phyloP scores from a whole-genome alignment of 2,888 invertebrate genomes.

The Eubasilissa splendida region DNA sequence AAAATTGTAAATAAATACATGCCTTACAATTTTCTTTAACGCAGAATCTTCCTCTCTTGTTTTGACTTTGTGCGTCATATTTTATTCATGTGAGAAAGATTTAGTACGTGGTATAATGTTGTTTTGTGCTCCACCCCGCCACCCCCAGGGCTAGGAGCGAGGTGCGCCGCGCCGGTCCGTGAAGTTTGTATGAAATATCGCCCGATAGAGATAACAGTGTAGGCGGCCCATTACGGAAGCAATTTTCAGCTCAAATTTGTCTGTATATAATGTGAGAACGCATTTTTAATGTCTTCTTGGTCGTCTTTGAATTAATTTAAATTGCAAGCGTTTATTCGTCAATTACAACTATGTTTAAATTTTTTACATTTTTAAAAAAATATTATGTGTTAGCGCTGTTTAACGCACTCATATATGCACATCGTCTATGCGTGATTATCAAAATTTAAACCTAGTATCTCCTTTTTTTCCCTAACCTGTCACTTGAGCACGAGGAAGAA shows the following conservation, averaged over 20 bases:
- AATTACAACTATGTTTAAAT: too few relatives aligned
- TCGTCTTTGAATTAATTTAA: too few relatives aligned
- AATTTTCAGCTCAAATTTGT: slow-evolving; percentile 34
- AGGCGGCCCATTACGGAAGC: slow-evolving; percentile 36
- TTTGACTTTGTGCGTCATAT: slow-evolving; percentile 51
- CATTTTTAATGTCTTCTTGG: background rate
- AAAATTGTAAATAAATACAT: too few relatives aligned
- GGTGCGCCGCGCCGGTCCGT: background rate
- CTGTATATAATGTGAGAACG: slow-evolving; percentile 11
- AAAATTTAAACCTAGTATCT: too few relatives aligned
- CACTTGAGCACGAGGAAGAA: too few relatives aligned
- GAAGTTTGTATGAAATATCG: slow-evolving; percentile 52
- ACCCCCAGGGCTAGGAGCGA: background rate
- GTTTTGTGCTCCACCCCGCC: slow-evolving; percentile 18
- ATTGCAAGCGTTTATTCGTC: too few relatives aligned
- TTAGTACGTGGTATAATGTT: slow-evolving; percentile 49
- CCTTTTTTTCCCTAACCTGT: too few relatives aligned
- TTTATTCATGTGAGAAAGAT: slow-evolving; percentile 57
- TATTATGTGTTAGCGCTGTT: too few relatives aligned
- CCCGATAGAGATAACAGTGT: slow-evolving; percentile 47
- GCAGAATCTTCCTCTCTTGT: slow-evolving; percentile 21
- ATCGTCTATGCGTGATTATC: too few relatives aligned
- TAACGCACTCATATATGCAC: too few relatives aligned
- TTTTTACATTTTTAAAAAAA: too few relatives aligned
- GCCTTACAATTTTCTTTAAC: background rate